Base-by-base conservation (phyloP, 1,140 invertebrate species). In the Drosophila kohkoa region DNA sequence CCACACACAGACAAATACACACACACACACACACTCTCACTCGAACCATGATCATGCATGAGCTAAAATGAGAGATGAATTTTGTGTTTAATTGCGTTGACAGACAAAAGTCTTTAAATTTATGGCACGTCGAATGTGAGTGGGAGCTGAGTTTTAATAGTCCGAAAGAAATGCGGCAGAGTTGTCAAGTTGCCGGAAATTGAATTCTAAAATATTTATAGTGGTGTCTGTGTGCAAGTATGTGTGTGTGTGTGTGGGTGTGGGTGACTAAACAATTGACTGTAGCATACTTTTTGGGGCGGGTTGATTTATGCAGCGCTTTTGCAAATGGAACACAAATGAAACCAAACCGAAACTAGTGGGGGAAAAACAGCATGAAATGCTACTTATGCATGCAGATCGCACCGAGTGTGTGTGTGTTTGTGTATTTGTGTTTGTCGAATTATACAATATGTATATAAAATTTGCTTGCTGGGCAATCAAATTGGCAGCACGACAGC, bases 171-270 rank as follows among this genome's bases (percentile, higher is more conserved):
- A 63, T 43, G 49, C 43, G 66, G 72, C 58, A 49, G 43, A 63
- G 66, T 75, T 75, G 66, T 75, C 72, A 75, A 75, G 72, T 63
- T 69, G 66, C 72, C 82, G 82, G 82, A 86, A 86, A 86, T 86
- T 86, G 82, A 86, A 86, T 87, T 82, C 83, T 86, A 86, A 86
- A 86, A 86, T 86, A 86, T 86, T 88, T 79, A 86, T 83, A 64
- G 49, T 60, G 51, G 10, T 25, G 13, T 7, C 41, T n/a, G 32
- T 10, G 20, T 32, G 3, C 46, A 48, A 41, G 10, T 20, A 35
- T 25, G 13, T 28, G 32, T 15, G 35, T n/a, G 1, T 20, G 10
- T 30, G 57, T 43, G 46, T 57, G 58, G 49, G 51, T 41, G 48
- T 30, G 59, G 54, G 1, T 41, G 57, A 28, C 54, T 45, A 63